Evolutionary conservation across 2,888 invertebrate genomes (phyloP).

Genomic region (Xanthia togata): DNA sequence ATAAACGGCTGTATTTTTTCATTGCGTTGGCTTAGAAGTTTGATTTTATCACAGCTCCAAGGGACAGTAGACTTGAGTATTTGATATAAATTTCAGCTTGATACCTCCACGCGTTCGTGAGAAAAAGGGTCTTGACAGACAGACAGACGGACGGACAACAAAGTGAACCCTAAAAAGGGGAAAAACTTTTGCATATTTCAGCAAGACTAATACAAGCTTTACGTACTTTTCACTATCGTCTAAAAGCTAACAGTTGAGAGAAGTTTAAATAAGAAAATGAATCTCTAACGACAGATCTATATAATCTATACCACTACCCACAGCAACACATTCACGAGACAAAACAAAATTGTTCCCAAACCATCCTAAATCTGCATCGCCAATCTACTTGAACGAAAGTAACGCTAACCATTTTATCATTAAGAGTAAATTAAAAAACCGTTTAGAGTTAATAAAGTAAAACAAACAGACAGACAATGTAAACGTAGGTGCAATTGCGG

Average conservation of each 20-base stretch:
- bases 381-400: constrained; percentile 29
- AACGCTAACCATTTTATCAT: constrained; percentile 52
- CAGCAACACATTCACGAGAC: neutral
- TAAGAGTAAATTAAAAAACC: constrained; percentile 60
- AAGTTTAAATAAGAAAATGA: neutral
- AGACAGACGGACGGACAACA: too few relatives aligned
- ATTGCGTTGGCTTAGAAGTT: too few relatives aligned
- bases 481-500: constrained; percentile 63
- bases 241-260: neutral
- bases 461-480: constrained; percentile 66
- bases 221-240: neutral
- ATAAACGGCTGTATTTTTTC: too few relatives aligned
- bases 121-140: too few relatives aligned
- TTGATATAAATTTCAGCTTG: too few relatives aligned
- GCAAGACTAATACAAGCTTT: neutral
- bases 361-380: constrained; percentile 17
- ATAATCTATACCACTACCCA: too few relatives aligned
- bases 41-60: too few relatives aligned
- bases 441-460: constrained; percentile 57
- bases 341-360: neutral
- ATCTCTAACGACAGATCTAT: neutral
- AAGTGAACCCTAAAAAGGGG: too few relatives aligned
- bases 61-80: too few relatives aligned
- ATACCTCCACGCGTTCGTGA: too few relatives aligned
- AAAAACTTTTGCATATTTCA: too few relatives aligned